Conservation (phyloP, 2,888 invertebrate genomes). For the Podabrus alpinus region DNA sequence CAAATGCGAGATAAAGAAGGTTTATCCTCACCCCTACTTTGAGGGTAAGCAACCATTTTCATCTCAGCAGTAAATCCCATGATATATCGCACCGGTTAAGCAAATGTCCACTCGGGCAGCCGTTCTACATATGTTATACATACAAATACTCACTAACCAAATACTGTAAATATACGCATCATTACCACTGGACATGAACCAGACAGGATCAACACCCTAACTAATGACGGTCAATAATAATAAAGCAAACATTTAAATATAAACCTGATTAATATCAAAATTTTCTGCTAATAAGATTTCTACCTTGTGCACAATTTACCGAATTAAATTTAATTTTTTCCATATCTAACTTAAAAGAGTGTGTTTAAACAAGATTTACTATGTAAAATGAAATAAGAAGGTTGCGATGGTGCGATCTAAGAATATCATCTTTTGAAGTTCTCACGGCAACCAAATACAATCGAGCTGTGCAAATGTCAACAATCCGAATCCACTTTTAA, state of each 20-base stretch:
- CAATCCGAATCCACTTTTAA: conserved; percentile 56
- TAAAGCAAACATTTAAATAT: conserved; percentile 21
- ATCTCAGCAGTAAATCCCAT: conserved; percentile 51
- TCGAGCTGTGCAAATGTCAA: conserved; percentile 53
- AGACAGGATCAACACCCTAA: conserved; percentile 25
- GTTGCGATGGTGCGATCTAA: conserved; percentile 10
- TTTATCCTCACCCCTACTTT: conserved; percentile 19
- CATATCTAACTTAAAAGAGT: neutral
- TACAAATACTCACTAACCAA: conserved; percentile 48
- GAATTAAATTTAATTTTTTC: neutral
- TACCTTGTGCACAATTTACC: neutral
- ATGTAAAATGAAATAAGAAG: conserved; percentile 8
- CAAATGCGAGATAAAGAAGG: conserved; percentile 20
- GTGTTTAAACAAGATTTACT: neutral
- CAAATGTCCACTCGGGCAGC: conserved; percentile 52
- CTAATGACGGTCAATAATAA: conserved; percentile 26
- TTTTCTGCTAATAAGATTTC: neutral
- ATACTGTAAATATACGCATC: conserved; percentile 40
- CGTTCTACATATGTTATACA: conserved; percentile 55
- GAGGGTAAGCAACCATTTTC: conserved; percentile 30
- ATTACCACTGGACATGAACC: conserved; percentile 37
- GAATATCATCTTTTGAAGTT: conserved; percentile 45
- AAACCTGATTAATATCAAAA: conserved; percentile 19
- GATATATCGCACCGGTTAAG: conserved; percentile 54
- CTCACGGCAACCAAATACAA: conserved; percentile 40